Evolutionary conservation across 2,888 invertebrate genomes (phyloP).

Genomic region (Pinctada fucata): DNA sequence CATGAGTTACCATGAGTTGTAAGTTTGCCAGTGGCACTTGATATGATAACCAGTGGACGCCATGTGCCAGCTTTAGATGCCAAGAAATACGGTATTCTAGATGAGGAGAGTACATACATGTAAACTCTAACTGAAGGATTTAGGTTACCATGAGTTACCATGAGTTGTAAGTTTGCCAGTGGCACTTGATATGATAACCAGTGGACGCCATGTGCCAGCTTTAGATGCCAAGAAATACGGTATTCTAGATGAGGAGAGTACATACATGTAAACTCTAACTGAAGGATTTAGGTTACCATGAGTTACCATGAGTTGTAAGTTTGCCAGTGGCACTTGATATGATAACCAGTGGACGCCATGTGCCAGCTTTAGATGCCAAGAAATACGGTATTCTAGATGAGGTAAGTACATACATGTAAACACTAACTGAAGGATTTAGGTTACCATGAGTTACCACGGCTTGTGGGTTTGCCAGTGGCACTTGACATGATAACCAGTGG

Average conservation of each 20-base stretch:
- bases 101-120: no score
- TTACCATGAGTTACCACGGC: constrained; percentile 86
- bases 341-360: constrained; percentile 91
- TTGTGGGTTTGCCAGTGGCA: constrained; percentile 88
- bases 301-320: constrained; percentile 87
- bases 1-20: constrained; percentile 89
- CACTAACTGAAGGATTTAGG: no score
- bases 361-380: constrained; percentile 93
- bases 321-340: constrained; percentile 93
- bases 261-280: not conserved
- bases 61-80: constrained; percentile 92
- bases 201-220: constrained; percentile 91
- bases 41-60: constrained; percentile 93
- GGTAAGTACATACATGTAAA: constrained; percentile 46
- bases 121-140: no score
- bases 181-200: constrained; percentile 92
- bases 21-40: constrained; percentile 90
- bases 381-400: constrained; percentile 94
- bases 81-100: constrained; percentile 92
- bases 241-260: constrained; percentile 86
- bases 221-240: constrained; percentile 95
- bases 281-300: constrained; percentile 78
- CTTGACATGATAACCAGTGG: constrained; percentile 95
- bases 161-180: constrained; percentile 87
- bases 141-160: constrained; percentile 91